phyloP scores from a whole-genome alignment of 2,888 invertebrate species.

The Lacanobia wlatinum region DNA sequence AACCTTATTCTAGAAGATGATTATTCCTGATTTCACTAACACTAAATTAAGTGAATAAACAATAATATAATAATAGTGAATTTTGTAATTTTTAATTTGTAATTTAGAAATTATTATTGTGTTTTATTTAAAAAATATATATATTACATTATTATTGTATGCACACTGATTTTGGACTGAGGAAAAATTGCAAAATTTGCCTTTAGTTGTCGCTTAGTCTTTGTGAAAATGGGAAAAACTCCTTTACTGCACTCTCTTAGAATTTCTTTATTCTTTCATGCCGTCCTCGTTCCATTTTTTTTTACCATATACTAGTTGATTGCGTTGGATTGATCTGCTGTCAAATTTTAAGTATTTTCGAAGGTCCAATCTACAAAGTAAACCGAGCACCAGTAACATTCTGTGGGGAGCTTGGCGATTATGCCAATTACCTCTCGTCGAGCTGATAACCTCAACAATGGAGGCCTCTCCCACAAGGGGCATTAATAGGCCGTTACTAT shows the following conservation, averaged over 20 bases:
- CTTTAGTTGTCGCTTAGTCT: too few species aligned
- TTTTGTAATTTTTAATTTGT: too few species aligned
- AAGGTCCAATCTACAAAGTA: conserved; percentile 9
- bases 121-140: too few species aligned
- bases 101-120: too few species aligned
- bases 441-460: conserved; percentile 63
- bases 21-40: too few species aligned
- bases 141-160: too few species aligned
- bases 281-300: not conserved
- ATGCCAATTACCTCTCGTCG: conserved; percentile 57
- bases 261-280: not conserved
- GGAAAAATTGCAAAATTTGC: not conserved
- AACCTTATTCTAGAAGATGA: not conserved
- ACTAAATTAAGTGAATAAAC: too few species aligned
- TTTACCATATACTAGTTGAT: not conserved
- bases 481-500: conserved; percentile 60
- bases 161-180: not conserved
- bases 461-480: conserved; percentile 46
- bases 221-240: not conserved
- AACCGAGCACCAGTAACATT: conserved; percentile 30
- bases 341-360: not conserved
- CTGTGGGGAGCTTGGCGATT: conserved; percentile 47
- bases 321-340: not conserved
- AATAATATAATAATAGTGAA: too few species aligned
- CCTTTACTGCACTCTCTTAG: not conserved